These are phyloP conservation scores for Gopherus flavomarginatus DNA, from an alignment of 2,113 vertebrate genomes.

Conservation along the genomic window DNA sequence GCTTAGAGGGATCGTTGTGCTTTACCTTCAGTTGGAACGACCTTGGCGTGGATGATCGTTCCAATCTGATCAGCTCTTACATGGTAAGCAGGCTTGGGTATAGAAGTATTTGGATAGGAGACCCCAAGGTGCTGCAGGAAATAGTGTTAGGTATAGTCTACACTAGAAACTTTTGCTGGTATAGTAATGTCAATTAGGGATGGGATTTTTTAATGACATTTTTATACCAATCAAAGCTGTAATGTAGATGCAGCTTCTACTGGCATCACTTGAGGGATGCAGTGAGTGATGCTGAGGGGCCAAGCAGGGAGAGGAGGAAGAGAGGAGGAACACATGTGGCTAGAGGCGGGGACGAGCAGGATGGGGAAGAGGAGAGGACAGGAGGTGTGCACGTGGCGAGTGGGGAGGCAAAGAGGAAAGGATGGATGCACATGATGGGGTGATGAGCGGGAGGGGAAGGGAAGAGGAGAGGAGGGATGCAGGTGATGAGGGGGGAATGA, in stretches of 20 bases:
- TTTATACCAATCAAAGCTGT: background rate
- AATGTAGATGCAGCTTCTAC: background rate
- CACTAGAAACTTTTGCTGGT: background rate
- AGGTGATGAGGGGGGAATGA: too few species aligned
- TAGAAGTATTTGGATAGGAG: background rate
- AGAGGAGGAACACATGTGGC: too few species aligned
- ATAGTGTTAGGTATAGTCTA: background rate
- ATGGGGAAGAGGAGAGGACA: too few species aligned
- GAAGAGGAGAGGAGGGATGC: too few species aligned
- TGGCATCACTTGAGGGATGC: background rate
- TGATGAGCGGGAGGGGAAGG: too few species aligned
- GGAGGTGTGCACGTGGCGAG: too few species aligned
- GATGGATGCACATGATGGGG: too few species aligned
- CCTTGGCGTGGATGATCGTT: background rate
- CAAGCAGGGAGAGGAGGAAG: too few species aligned
- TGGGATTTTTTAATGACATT: background rate
- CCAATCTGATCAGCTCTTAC: background rate
- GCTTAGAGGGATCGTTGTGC: background rate
- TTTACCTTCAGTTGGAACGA: background rate
- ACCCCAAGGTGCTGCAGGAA: background rate
- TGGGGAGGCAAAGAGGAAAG: too few species aligned
- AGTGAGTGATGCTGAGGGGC: too few species aligned
- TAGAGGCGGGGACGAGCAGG: fast-evolving
- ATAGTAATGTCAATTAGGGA: background rate
- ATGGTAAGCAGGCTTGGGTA: background rate